Percentiles rank a stretch among this genome's conserved stretches.
These are phyloP conservation scores for Aphaenogaster floridana DNA, from an alignment of 1,140 invertebrate species.

Conservation along the genomic window DNA sequence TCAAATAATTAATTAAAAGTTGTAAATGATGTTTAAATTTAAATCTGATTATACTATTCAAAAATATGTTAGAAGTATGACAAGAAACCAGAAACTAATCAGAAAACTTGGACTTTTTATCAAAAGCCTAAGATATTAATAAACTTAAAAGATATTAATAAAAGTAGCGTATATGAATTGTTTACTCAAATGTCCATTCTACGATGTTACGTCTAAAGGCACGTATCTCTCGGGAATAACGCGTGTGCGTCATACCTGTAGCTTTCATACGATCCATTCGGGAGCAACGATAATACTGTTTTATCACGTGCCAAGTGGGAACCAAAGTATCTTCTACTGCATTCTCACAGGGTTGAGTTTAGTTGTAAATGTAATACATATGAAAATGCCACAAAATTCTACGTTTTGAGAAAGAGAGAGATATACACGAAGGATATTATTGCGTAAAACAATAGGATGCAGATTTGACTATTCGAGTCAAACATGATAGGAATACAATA, in stretches of 20 bases:
- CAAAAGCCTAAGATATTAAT: not conserved
- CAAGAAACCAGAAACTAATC: not conserved
- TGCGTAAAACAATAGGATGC: not conserved
- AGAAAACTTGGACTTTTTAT: not conserved
- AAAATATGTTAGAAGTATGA: not conserved
- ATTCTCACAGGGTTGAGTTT: constrained; percentile 13
- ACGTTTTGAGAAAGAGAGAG: not conserved
- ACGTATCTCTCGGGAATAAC: constrained; percentile 40
- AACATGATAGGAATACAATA: not conserved
- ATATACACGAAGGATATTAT: not conserved
- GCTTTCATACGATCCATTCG: constrained; percentile 42
- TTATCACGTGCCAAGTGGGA: constrained; percentile 26
- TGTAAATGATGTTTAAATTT: not conserved
- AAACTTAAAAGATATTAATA: constrained; percentile 8
- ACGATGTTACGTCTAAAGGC: constrained; percentile 11
- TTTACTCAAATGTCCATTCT: constrained; percentile 40
- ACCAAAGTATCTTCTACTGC: constrained; percentile 23
- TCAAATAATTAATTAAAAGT: not conserved
- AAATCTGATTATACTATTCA: not conserved
- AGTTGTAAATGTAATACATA: constrained; percentile 43
- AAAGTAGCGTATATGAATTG: not conserved
- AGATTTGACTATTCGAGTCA: not conserved
- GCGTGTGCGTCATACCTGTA: constrained; percentile 22
- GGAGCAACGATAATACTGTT: constrained; percentile 40
- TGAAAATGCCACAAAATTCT: not conserved